Conservation (phyloP, 2,797 vertebrate species). For the Orestias chungarensis region DNA sequence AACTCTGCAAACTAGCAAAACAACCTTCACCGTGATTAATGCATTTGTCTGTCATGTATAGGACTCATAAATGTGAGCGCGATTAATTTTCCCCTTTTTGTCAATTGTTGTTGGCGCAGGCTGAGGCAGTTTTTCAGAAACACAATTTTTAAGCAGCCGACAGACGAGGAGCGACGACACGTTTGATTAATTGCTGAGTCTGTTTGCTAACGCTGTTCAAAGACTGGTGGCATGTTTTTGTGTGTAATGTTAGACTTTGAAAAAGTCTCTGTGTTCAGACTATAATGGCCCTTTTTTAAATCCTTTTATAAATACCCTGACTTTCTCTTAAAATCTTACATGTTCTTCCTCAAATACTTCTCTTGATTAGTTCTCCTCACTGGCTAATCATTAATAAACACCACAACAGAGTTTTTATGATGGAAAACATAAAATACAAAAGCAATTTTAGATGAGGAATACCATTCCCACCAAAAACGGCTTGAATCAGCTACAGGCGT, state of each 20-base stretch:
- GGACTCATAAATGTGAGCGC: neutral
- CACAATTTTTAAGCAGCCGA: slow-evolving; percentile 1
- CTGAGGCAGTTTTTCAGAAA: neutral
- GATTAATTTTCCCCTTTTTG: neutral
- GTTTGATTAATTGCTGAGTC: neutral
- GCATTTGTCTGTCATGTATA: slow-evolving; percentile 1
- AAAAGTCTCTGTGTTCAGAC: neutral
- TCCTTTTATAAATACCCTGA: slow-evolving; percentile 43
- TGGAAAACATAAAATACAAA: neutral
- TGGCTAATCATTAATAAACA: slow-evolving; percentile 40
- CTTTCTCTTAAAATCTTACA: slow-evolving; percentile 17
- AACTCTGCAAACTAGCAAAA: neutral
- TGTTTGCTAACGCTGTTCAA: slow-evolving; percentile 2
- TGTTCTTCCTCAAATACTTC: slow-evolving; percentile 19
- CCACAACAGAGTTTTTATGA: slow-evolving; percentile 19
- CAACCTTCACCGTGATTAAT: neutral
- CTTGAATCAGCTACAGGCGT: neutral
- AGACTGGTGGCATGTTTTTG: neutral
- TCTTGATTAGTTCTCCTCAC: slow-evolving; percentile 7
- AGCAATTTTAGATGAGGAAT: slow-evolving; percentile 3
- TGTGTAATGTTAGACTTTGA: slow-evolving; percentile 5
- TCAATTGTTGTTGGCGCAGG: neutral
- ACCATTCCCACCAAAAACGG: neutral
- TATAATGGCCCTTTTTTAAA: slow-evolving; percentile 57
- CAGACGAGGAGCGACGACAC: neutral